phyloP scores from a whole-genome alignment of 2,113 vertebrate species.

The Tiliqua scincoides region DNA sequence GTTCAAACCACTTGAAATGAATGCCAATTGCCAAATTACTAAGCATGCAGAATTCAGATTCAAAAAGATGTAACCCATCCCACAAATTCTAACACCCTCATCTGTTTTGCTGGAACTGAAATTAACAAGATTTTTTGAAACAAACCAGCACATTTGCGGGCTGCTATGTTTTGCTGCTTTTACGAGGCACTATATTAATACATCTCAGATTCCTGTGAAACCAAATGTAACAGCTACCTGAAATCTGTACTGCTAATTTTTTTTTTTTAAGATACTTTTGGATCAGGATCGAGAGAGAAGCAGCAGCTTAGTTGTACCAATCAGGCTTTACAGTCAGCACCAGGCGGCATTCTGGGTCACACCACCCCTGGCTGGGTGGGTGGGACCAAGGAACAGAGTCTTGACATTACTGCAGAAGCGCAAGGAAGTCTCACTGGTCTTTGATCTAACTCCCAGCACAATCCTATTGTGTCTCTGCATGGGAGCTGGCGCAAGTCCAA shows the following conservation, averaged over 20 bases:
- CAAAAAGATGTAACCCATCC: not conserved
- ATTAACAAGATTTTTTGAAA: not conserved
- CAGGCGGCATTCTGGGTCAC: no score
- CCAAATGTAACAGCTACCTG: not conserved
- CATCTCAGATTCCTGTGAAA: not conserved
- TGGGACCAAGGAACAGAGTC: no score
- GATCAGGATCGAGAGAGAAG: not conserved
- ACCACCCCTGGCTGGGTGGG: no score
- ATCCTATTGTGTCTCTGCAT: no score
- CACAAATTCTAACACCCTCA: conserved; percentile 2
- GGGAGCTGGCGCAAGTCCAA: no score
- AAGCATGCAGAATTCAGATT: not conserved
- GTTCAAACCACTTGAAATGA: conserved; percentile 1
- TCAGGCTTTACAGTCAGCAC: no score
- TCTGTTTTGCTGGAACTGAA: not conserved
- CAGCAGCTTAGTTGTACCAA: no score
- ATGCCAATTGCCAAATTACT: conserved; percentile 21
- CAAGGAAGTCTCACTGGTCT: no score
- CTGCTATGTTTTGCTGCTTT: not conserved
- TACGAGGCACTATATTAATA: not conserved
- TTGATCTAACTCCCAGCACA: no score
- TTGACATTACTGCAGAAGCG: no score
- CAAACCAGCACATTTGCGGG: not conserved
- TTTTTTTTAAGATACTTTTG: not conserved
- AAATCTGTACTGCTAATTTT: not conserved